Base-by-base conservation (phyloP, 2,888 invertebrate genomes). In the Dryobota labecula region DNA sequence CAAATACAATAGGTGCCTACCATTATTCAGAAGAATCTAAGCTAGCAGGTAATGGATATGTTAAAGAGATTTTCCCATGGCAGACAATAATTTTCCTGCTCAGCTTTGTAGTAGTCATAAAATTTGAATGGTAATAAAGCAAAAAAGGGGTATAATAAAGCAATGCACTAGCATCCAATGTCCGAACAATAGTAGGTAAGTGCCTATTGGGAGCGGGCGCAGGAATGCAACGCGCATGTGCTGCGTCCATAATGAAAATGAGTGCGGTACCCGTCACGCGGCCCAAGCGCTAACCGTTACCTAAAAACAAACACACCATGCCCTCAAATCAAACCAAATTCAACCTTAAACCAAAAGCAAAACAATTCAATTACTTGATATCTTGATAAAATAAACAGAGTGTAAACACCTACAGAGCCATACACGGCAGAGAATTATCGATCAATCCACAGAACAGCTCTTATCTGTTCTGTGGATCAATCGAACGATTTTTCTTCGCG, bases 171-270 rank as follows among this genome's bases (percentile, higher is more conserved):
- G 81, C 84, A 87, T 84, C 75, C 76, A 78, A 84, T 76, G 78
- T 78, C 49, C 67, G 70, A 72, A 84, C 84, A 86, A 80, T 86
- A 76, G 72, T 63, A 24, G 47, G 33, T 70, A 51, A 41, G 30
- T 45, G 24, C 38, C 63, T 70, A 81, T 80, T 82, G 76, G 80
- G 80, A 86, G 80, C 85, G 75, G 73, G 77, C 77, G 82, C 86
- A 90, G 90, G 92, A 93, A 94, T 94, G 93, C 92, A 91, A 85
- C 76, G 88, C 87, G 90, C 92, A 92, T 91, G 90, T 90, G 86
- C 88, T 76, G 88, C 80, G 84, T 88, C 81, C 89, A 86, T 90
- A 90, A 91, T 91, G 91, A 92, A 92, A 92, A 92, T 90, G 83
- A 90, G 89, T 89, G 87, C 89, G 82, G 86, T 88, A 89, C 89